phyloP scores from a whole-genome alignment of 2,113 vertebrate species.

The Phylloscopus whistleri region DNA sequence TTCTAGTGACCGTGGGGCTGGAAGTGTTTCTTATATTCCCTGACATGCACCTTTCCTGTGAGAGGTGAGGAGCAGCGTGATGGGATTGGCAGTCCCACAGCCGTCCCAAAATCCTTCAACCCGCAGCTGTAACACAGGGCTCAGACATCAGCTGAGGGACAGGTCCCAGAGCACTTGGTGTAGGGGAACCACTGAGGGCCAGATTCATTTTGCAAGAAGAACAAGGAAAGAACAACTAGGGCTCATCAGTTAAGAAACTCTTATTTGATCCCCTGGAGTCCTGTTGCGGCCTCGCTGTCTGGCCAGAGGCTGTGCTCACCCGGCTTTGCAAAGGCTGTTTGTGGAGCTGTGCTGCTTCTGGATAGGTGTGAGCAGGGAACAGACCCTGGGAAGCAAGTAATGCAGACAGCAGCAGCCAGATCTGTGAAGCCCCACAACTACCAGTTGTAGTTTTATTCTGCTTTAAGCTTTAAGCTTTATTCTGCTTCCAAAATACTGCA shows the following conservation, averaged over 20 bases:
- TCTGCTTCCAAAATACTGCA: neutral
- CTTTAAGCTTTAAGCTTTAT: slow-evolving; percentile 5
- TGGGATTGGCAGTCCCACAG: rapidly evolving
- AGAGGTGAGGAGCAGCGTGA: neutral
- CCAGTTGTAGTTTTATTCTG: neutral
- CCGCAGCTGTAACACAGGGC: rapidly evolving
- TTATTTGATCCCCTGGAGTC: neutral
- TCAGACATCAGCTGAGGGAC: neutral
- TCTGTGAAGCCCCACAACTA: neutral
- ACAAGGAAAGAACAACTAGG: neutral
- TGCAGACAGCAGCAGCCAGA: neutral
- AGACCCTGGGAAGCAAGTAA: neutral
- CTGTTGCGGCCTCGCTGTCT: rapidly evolving
- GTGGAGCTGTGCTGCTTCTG: neutral
- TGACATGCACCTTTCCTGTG: neutral
- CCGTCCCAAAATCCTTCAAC: neutral
- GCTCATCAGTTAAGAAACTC: neutral
- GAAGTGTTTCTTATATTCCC: neutral
- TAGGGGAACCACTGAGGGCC: neutral
- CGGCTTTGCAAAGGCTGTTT: neutral
- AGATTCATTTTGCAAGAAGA: neutral
- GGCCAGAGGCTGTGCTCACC: neutral
- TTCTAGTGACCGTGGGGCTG: neutral
- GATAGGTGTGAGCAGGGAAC: neutral
- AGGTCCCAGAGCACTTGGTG: neutral